These are phyloP conservation scores for Cygnus atratus DNA, from an alignment of 2,113 vertebrate genomes.

Conservation along the genomic window DNA sequence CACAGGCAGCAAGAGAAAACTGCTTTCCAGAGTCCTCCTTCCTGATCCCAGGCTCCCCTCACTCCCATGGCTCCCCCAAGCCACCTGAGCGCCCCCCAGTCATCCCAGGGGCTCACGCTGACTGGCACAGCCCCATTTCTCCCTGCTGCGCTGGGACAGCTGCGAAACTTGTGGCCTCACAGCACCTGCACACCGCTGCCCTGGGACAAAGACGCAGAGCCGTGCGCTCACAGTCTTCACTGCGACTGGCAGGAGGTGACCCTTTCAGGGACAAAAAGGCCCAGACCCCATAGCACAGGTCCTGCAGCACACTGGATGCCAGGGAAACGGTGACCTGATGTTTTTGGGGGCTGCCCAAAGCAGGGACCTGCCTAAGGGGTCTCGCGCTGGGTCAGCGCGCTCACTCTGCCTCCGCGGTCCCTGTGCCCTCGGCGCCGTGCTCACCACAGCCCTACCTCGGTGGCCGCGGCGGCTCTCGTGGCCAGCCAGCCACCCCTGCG, in stretches of 20 bases:
- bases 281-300: background rate
- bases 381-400: background rate
- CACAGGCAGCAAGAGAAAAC: background rate
- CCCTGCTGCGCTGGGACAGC: background rate
- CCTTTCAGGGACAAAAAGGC: background rate
- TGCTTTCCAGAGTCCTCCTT: background rate
- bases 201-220: background rate
- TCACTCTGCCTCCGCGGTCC: accelerated
- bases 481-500: background rate
- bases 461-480: background rate
- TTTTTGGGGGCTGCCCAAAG: background rate
- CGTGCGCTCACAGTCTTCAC: background rate
- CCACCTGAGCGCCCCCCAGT: background rate
- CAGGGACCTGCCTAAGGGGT: background rate
- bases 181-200: background rate
- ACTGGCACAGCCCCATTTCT: background rate
- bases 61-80: background rate
- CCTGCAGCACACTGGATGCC: background rate
- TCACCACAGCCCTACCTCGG: background rate
- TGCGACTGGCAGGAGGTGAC: accelerated
- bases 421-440: accelerated
- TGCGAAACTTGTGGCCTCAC: background rate
- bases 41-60: background rate
- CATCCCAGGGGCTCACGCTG: background rate
- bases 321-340: background rate